Evolutionary conservation across 2,888 invertebrate genomes (phyloP).

Genomic region (Pandemis heparana): DNA sequence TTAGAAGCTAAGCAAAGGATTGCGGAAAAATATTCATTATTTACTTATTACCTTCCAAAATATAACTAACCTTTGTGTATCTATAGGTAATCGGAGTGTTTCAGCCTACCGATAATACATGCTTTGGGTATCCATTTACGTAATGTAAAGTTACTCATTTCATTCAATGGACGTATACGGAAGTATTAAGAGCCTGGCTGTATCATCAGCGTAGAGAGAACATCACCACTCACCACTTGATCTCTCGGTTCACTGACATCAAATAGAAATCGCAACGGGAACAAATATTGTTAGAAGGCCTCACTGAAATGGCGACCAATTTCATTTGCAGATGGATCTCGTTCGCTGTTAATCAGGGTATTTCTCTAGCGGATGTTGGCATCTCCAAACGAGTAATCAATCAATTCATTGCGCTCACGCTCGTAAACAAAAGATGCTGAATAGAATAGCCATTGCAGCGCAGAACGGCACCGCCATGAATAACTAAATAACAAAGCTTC

Average conservation of each 20-base stretch:
- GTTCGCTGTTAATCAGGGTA: constrained; percentile 61
- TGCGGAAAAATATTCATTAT: too few species aligned
- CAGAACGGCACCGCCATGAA: constrained; percentile 19
- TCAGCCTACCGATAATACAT: background rate
- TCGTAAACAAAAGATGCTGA: constrained; percentile 26
- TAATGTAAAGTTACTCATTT: constrained; percentile 6
- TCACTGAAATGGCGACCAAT: constrained; percentile 48
- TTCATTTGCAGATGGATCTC: constrained; percentile 50
- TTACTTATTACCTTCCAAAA: too few species aligned
- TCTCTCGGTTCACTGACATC: constrained; percentile 21
- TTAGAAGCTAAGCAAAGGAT: too few species aligned
- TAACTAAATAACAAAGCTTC: constrained; percentile 12
- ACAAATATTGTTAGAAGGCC: constrained; percentile 53
- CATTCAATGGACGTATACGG: constrained; percentile 50
- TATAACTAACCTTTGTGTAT: too few species aligned
- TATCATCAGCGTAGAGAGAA: constrained; percentile 50
- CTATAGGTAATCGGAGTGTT: too few species aligned
- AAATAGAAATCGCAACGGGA: constrained; percentile 39
- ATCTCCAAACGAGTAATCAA: constrained; percentile 56
- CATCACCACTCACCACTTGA: constrained; percentile 45
- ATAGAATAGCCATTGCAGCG: constrained; percentile 27
- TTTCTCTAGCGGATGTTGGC: constrained; percentile 58
- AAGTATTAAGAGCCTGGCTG: constrained; percentile 54
- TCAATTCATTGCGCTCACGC: constrained; percentile 47
- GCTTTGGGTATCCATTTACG: background rate